Conservation (phyloP, 2,113 vertebrate genomes). For the Empidonax alnorum region DNA sequence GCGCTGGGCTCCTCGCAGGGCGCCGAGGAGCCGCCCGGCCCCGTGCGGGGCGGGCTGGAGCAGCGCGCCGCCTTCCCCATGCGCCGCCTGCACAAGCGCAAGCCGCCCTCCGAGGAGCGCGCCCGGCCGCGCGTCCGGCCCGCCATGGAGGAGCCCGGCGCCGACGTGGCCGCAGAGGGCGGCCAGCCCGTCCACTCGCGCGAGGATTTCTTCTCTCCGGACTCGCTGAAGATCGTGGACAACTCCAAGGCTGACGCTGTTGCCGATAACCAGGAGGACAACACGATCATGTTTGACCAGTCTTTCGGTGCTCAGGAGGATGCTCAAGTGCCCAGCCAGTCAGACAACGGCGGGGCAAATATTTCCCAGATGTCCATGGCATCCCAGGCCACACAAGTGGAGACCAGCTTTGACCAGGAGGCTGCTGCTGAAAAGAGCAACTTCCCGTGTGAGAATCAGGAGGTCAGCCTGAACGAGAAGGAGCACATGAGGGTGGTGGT, state of each 20-base stretch:
- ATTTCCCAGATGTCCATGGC: conserved; percentile 77
- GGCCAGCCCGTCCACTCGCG: conserved; percentile 71
- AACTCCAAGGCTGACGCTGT: conserved; percentile 80
- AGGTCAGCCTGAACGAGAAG: conserved; percentile 79
- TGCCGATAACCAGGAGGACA: conserved; percentile 73
- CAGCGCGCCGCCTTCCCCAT: conserved; percentile 86
- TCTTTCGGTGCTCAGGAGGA: conserved; percentile 86
- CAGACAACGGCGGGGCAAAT: conserved; percentile 81
- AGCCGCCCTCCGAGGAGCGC: conserved; percentile 87
- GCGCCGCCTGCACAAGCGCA: conserved; percentile 92
- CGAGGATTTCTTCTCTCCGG: conserved; percentile 85
- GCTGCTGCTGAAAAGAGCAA: conserved; percentile 75
- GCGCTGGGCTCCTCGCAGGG: conserved; percentile 79
- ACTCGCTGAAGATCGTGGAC: conserved; percentile 90
- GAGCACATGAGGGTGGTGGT: conserved; percentile 89
- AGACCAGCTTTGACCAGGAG: conserved; percentile 79
- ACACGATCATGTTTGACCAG: conserved; percentile 75
- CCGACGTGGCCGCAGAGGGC: conserved; percentile 59
- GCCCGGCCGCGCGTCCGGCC: conserved; percentile 84
- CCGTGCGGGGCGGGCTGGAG: conserved; percentile 77
- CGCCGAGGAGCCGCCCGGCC: conserved; percentile 69
- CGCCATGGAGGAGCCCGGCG: conserved; percentile 75
- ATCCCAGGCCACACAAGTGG: conserved; percentile 73
- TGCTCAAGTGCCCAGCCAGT: conserved; percentile 95
- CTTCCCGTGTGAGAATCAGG: conserved; percentile 75